Evolutionary conservation across 2,888 invertebrate genomes (phyloP).

Genomic region (Myathropa florea): DNA sequence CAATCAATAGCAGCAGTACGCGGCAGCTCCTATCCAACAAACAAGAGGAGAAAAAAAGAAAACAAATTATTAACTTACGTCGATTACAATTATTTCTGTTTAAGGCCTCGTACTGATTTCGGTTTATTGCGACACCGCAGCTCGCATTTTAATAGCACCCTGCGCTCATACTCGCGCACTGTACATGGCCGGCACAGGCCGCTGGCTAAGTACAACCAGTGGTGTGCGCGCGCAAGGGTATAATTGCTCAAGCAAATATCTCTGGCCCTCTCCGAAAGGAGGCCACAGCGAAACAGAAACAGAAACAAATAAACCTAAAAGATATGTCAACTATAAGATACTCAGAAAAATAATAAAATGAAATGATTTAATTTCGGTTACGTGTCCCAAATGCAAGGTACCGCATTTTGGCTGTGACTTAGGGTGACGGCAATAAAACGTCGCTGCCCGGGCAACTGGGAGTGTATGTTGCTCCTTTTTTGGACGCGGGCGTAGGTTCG

Average conservation of each 20-base stretch:
- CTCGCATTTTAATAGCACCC: conserved; percentile 66
- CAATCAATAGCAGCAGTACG: conserved; percentile 23
- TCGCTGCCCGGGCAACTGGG: conserved; percentile 17
- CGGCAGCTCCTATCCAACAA: conserved; percentile 6
- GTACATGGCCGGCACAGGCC: conserved; percentile 35
- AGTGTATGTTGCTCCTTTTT: neutral
- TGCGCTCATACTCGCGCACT: no score
- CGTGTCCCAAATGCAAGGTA: conserved; percentile 74
- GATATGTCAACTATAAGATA: conserved; percentile 52
- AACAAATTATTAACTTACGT: conserved; percentile 48
- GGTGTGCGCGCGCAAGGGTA: conserved; percentile 43
- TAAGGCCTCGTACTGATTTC: conserved; percentile 71
- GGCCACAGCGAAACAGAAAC: conserved; percentile 47
- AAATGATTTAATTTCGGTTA: conserved; percentile 78
- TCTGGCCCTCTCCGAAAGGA: conserved; percentile 45
- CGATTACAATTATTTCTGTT: conserved; percentile 69
- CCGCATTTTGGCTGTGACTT: conserved; percentile 65
- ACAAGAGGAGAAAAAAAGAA: conserved; percentile 1
- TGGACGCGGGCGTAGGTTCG: neutral
- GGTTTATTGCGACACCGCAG: conserved; percentile 63
- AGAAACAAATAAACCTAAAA: neutral
- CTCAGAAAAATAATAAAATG: conserved; percentile 73
- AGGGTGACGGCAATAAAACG: conserved; percentile 67
- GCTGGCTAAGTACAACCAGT: neutral
- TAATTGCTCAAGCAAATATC: conserved; percentile 61